Evolutionary conservation across 2,113 vertebrate species (phyloP).

Genomic region (Lates calcarifer): DNA sequence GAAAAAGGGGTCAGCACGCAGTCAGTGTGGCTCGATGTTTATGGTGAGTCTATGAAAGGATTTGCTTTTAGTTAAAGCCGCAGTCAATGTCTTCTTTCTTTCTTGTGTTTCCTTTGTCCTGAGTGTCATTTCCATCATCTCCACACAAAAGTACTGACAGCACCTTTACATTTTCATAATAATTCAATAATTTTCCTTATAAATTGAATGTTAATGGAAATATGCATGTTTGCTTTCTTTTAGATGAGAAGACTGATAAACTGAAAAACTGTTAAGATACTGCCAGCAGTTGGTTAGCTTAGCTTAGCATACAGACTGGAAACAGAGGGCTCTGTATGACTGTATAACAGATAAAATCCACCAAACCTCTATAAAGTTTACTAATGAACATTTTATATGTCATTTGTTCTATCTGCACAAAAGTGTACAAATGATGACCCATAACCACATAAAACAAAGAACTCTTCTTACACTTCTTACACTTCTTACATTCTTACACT

Average conservation of each 20-base stretch:
- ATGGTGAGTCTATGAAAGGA: conserved; percentile 84
- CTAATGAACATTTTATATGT: too few relatives aligned
- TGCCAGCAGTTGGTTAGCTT: background rate
- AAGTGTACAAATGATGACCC: background rate
- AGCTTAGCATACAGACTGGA: background rate
- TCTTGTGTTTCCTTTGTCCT: background rate
- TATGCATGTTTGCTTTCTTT: background rate
- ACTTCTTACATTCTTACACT: background rate
- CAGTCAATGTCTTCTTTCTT: background rate
- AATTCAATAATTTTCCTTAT: background rate
- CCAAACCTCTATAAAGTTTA: too few relatives aligned
- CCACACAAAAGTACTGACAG: background rate
- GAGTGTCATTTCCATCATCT: too few relatives aligned
- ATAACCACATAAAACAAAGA: background rate
- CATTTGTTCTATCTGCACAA: too few relatives aligned
- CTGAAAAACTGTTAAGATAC: background rate
- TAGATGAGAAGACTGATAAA: background rate
- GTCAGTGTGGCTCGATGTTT: conserved; percentile 91
- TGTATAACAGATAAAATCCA: too few relatives aligned
- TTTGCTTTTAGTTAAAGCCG: background rate
- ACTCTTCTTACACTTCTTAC: background rate
- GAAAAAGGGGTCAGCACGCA: conserved; percentile 86
- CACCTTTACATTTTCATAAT: background rate
- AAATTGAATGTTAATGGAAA: background rate
- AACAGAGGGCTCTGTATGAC: too few relatives aligned